A percentile compares a stretch with the other conserved stretches of the same genome.
phyloP scores from a whole-genome alignment of 2,888 invertebrate genomes.

The Magallana nippona region DNA sequence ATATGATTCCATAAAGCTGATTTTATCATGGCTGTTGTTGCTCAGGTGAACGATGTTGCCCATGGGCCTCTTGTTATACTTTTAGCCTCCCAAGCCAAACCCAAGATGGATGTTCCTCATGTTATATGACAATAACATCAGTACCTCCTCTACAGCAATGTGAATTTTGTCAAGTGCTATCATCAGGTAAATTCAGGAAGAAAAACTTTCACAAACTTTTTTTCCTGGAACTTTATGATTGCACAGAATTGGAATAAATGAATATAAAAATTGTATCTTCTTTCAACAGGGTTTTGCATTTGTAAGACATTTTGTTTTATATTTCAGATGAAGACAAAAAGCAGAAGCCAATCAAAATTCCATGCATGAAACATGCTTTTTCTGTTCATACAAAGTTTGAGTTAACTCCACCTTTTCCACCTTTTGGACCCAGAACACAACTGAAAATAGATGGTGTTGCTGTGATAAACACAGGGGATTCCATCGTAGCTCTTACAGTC shows the following conservation, averaged over 20 bases:
- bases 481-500: constrained; percentile 87
- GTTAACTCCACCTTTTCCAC: constrained; percentile 84
- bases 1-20: too few species aligned
- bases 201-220: too few species aligned
- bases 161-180: constrained; percentile 81
- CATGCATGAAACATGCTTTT: constrained; percentile 92
- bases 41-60: too few species aligned
- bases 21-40: too few species aligned
- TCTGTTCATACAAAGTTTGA: constrained; percentile 95
- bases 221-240: too few species aligned
- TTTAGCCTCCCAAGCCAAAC: constrained; percentile 66
- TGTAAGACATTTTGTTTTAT: not conserved
- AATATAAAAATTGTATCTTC: too few species aligned
- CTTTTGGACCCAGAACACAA: constrained; percentile 75
- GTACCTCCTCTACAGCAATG: constrained; percentile 85
- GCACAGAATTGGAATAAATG: too few species aligned
- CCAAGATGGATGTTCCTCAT: constrained; percentile 78
- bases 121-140: constrained; percentile 86
- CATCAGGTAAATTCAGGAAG: constrained; percentile 53
- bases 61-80: too few species aligned
- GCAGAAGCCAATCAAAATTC: constrained; percentile 25
- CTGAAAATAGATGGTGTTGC: constrained; percentile 83
- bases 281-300: too few species aligned
- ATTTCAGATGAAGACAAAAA: constrained; percentile 29
- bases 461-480: constrained; percentile 91